Conservation (phyloP, 2,888 invertebrate species). For the Coecobrya sp. region DNA sequence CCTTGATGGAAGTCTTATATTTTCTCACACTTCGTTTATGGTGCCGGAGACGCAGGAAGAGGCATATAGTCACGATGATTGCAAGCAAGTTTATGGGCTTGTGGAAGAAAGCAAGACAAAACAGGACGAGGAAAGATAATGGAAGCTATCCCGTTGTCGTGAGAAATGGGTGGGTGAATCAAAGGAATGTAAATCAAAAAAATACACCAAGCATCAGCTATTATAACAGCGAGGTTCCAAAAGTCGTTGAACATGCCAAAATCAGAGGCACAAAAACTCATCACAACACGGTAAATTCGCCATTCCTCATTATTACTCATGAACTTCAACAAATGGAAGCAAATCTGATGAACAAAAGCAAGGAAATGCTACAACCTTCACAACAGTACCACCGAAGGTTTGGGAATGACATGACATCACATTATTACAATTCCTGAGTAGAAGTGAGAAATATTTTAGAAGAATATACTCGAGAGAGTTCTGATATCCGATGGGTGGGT, state of each 20-base stretch:
- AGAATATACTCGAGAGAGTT: background rate
- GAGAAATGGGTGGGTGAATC: constrained; percentile 37
- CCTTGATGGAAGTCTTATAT: constrained; percentile 82
- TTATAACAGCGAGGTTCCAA: background rate
- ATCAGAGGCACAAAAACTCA: background rate
- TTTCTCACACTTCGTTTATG: constrained; percentile 81
- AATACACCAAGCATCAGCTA: background rate
- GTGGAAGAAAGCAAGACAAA: constrained; percentile 68
- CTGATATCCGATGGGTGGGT: background rate
- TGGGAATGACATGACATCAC: background rate
- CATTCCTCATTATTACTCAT: constrained; percentile 65
- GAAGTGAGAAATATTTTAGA: background rate
- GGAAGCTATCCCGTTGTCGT: background rate
- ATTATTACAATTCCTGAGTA: background rate
- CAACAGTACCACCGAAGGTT: background rate
- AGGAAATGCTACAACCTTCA: background rate
- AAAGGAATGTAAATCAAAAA: constrained; percentile 52
- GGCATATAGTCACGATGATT: constrained; percentile 49
- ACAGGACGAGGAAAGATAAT: background rate
- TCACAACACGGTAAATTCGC: constrained; percentile 41
- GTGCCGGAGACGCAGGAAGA: constrained; percentile 74
- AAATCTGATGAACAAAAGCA: constrained; percentile 30
- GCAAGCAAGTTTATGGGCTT: constrained; percentile 62
- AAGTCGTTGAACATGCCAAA: constrained; percentile 4
- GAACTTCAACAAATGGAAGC: constrained; percentile 54